Evolutionary conservation across 2,113 vertebrate species (phyloP).

Genomic region (Lamprotornis superbus): DNA sequence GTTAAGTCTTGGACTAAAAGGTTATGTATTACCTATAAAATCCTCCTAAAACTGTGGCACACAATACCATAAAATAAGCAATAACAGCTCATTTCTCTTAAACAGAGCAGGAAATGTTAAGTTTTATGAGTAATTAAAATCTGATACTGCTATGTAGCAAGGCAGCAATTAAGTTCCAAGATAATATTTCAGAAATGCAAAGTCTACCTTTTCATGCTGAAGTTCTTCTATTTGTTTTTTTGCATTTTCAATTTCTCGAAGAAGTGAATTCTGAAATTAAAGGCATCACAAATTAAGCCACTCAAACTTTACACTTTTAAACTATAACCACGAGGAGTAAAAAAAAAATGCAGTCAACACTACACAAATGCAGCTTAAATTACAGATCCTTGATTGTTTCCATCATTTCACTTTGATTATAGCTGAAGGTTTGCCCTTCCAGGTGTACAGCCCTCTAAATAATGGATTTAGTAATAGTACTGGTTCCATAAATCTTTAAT

Average conservation of each 20-base stretch:
- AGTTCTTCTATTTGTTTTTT: slow-evolving; percentile 94
- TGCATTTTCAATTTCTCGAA: slow-evolving; percentile 89
- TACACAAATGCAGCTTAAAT: not conserved
- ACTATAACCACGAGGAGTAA: not conserved
- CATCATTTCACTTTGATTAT: not conserved
- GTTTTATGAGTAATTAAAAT: not conserved
- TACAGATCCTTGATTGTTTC: not conserved
- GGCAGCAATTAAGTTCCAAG: not conserved
- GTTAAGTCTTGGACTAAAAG: not conserved
- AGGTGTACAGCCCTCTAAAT: not conserved
- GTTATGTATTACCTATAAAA: not conserved
- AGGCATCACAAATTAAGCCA: not conserved
- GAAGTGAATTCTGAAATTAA: slow-evolving; percentile 84
- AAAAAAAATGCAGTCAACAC: not conserved
- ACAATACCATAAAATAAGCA: not conserved
- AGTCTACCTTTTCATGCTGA: slow-evolving; percentile 91
- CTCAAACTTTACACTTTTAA: not conserved
- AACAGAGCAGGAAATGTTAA: not conserved
- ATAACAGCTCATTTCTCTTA: not conserved
- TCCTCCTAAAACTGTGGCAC: not conserved
- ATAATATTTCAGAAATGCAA: not conserved
- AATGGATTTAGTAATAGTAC: not conserved
- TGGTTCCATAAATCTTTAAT: not conserved
- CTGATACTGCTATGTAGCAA: not conserved
- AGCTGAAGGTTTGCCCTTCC: not conserved